phyloP scores from a whole-genome alignment of 2,797 vertebrate species.

The Acanthiza pusilla region DNA sequence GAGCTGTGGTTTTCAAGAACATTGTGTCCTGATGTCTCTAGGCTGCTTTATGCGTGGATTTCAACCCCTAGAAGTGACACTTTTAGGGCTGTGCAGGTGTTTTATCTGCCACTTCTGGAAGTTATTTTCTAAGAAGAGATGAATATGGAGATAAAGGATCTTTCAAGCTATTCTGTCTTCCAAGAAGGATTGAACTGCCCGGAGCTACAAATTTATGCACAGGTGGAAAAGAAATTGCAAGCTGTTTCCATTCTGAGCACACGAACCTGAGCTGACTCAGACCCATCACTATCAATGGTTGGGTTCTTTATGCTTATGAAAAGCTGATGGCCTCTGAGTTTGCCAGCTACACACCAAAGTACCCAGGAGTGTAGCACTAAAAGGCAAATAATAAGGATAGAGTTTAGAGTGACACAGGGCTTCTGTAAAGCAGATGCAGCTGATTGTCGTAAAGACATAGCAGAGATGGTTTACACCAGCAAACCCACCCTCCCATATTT shows the following conservation, averaged over 20 bases:
- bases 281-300: neutral
- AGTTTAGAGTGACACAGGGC: neutral
- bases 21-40: neutral
- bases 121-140: neutral
- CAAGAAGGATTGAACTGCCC: neutral
- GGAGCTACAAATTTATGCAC: neutral
- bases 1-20: neutral
- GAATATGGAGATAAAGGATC: neutral
- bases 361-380: neutral
- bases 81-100: conserved; percentile 5
- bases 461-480: neutral
- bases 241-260: neutral
- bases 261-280: neutral
- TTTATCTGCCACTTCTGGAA: conserved; percentile 32
- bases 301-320: neutral
- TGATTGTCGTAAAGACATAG: neutral
- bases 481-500: neutral
- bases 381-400: neutral
- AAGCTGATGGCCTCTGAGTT: neutral
- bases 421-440: neutral
- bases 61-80: neutral
- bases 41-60: neutral
- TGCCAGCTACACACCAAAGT: neutral
- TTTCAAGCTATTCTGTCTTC: neutral
- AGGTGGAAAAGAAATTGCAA: conserved; percentile 6